These are phyloP conservation scores for Drosophila punjabiensis DNA, from an alignment of 1,140 invertebrate genomes.

Conservation along the genomic window DNA sequence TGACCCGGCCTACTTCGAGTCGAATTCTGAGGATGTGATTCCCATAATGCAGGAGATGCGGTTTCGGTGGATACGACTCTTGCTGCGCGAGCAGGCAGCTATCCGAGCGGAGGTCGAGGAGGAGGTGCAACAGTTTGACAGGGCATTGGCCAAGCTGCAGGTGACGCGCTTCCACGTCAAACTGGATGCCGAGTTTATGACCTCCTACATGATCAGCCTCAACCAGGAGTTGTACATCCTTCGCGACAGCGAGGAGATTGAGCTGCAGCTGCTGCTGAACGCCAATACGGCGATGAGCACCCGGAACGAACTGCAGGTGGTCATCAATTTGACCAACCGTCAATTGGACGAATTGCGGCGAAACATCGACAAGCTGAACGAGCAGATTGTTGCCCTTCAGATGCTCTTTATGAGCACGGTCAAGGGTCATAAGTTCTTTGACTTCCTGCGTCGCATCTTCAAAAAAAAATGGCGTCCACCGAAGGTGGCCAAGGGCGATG, in stretches of 20 bases:
- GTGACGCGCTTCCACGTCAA: slow-evolving; percentile 88
- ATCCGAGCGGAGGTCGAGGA: slow-evolving; percentile 87
- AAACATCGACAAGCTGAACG: slow-evolving; percentile 87
- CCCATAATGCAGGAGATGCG: slow-evolving; percentile 73
- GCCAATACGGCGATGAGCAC: slow-evolving; percentile 86
- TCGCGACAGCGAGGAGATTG: slow-evolving; percentile 90
- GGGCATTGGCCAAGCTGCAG: slow-evolving; percentile 87
- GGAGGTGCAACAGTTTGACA: slow-evolving; percentile 89
- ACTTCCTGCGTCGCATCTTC: slow-evolving; percentile 91
- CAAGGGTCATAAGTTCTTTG: slow-evolving; percentile 90
- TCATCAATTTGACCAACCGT: slow-evolving; percentile 86
- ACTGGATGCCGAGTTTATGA: slow-evolving; percentile 88
- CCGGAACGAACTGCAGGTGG: slow-evolving; percentile 84
- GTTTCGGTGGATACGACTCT: slow-evolving; percentile 75
- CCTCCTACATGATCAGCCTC: slow-evolving; percentile 89
- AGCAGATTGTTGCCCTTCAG: slow-evolving; percentile 87
- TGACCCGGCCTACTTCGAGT: slow-evolving; percentile 60
- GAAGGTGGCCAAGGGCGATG: slow-evolving; percentile 78
- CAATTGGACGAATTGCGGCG: slow-evolving; percentile 87
- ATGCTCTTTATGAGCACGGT: slow-evolving; percentile 87
- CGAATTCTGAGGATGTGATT: slow-evolving; percentile 45
- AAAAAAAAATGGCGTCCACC: slow-evolving; percentile 90
- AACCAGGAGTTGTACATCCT: slow-evolving; percentile 92
- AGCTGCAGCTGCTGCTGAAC: slow-evolving; percentile 88
- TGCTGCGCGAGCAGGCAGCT: slow-evolving; percentile 88